A percentile compares a stretch with the other conserved stretches of the same genome.
These are phyloP conservation scores for Leuctra nigra DNA, from an alignment of 2,888 invertebrate species.

Conservation along the genomic window DNA sequence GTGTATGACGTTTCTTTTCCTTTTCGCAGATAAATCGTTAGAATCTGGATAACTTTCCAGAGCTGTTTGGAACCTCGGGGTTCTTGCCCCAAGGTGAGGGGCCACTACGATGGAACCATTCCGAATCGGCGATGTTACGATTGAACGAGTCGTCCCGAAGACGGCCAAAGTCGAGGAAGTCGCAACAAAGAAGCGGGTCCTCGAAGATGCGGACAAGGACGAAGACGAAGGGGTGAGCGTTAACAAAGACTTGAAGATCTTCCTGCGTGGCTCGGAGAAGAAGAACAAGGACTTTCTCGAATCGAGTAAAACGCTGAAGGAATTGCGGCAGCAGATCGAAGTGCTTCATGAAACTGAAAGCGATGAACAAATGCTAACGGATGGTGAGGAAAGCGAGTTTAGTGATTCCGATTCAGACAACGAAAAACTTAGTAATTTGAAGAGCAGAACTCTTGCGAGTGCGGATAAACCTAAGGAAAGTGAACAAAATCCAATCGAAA, in stretches of 20 bases:
- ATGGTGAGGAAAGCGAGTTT: constrained; percentile 23
- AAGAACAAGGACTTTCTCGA: constrained; percentile 7
- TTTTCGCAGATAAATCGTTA: neutral
- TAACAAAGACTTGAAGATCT: constrained; percentile 25
- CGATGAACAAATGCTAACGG: constrained; percentile 24
- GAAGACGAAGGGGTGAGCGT: constrained; percentile 37
- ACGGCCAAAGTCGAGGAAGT: constrained; percentile 22
- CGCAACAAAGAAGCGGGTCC: constrained; percentile 27
- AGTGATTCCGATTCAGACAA: constrained; percentile 21
- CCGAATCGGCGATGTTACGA: constrained; percentile 51
- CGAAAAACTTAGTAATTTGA: constrained; percentile 19
- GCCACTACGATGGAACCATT: constrained; percentile 45
- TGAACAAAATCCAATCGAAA: neutral
- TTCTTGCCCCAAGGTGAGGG: neutral
- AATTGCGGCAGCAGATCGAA: constrained; percentile 53
- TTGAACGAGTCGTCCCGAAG: constrained; percentile 45
- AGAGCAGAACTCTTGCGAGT: constrained; percentile 20
- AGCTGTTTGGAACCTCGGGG: neutral
- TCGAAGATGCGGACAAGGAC: constrained; percentile 35
- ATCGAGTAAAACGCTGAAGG: constrained; percentile 48
- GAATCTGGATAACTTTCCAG: neutral
- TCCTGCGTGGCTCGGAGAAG: constrained; percentile 22
- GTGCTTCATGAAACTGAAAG: constrained; percentile 35
- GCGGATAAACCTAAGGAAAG: constrained; percentile 1
- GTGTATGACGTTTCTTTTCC: neutral